Evolutionary conservation across 1,140 invertebrate genomes (phyloP), one percentile per base, ranked within the genome.

Genomic region (Pseudomyrmex cubaensis): DNA sequence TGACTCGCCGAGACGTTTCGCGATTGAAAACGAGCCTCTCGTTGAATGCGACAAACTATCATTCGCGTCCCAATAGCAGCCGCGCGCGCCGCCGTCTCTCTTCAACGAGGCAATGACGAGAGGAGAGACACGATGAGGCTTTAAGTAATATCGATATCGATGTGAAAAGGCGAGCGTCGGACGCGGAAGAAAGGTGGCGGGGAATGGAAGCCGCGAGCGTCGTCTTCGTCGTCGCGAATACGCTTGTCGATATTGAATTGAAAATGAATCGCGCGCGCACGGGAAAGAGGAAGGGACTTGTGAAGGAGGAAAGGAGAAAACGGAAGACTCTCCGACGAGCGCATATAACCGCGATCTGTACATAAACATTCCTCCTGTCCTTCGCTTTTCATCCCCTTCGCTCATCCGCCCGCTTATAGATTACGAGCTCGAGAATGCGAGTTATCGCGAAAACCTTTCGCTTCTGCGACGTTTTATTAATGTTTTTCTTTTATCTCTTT

Each of bases 61-160:
- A 25, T 78, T 70, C 54, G 20, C 20, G 20, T 57, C 56, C 52
- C 64, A 70, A 78, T 78, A 46, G 13, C 20, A 15, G 20, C 12
- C 63, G 63, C 75, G 35, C 35, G 35, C 35, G 35, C 35, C 35
- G 35, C 5, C 35, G 59, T 59, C 56, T 57, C 50, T 63, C 25
- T 15, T 44, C 22, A 74, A 83, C 44, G 82, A 62, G 56, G 35
- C 35, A 35, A 35, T 35, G 35, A 35, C 35, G 35, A 35, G 35
- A 35, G 35, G 0, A 35, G 25, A 54, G 78, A 82, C 64, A 13
- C 52, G 52, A 70, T 62, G 69, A 74, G 80, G 54, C 82, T 84
- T 84, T 86, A 83, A 88, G 82, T 80, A 82, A 86, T 88, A 89
- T 88, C 75, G 84, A 88, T 88, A 75, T 88, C 57, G 82, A 84